phyloP scores from a whole-genome alignment of 2,797 vertebrate genomes.

The Rhinogobio ventralis region DNA sequence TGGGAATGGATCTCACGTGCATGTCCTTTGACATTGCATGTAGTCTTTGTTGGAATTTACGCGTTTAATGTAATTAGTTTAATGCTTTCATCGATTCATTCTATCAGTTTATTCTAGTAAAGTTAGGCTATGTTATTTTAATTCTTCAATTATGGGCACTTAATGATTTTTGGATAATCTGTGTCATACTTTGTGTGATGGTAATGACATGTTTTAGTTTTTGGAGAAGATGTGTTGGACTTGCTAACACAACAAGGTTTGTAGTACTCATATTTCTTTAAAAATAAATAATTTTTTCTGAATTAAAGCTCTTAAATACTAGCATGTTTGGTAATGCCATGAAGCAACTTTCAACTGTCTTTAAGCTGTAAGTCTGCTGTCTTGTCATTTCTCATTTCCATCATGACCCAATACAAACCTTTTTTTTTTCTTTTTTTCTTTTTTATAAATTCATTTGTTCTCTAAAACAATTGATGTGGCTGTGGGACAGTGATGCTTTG shows the following conservation, averaged over 20 bases:
- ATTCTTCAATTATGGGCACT: background rate
- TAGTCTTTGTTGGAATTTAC: background rate
- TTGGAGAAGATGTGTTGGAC: background rate
- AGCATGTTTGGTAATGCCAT: background rate
- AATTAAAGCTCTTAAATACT: background rate
- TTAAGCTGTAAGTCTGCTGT: background rate
- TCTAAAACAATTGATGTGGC: background rate
- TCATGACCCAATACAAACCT: background rate
- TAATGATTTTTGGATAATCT: background rate
- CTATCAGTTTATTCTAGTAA: background rate
- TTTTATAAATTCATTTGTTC: background rate
- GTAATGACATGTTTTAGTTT: background rate
- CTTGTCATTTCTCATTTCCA: background rate
- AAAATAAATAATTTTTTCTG: too few relatives aligned
- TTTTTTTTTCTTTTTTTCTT: too few relatives aligned
- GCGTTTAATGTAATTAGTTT: background rate
- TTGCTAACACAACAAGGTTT: background rate
- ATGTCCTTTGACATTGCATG: background rate
- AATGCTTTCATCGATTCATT: background rate
- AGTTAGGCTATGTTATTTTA: background rate
- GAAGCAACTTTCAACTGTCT: background rate
- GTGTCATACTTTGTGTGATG: background rate
- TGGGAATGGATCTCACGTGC: background rate
- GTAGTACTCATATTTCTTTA: background rate
- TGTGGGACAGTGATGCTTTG: background rate